A percentile compares a stretch with the other conserved stretches of the same genome.
Conservation (phyloP, 2,888 invertebrate species). For the Epsilonema sp. region DNA sequence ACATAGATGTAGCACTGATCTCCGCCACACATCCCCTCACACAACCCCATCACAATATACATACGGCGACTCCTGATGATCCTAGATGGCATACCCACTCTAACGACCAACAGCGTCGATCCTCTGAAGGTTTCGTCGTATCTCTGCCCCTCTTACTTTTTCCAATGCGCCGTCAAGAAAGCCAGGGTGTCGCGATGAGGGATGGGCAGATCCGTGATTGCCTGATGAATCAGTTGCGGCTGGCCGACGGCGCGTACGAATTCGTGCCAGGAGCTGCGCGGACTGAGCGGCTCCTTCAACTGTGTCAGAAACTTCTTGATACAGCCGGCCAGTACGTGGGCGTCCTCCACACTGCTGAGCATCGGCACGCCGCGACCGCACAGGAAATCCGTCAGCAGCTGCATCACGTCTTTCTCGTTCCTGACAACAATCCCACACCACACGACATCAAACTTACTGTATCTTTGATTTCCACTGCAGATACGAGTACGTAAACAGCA, state of each 20-base stretch:
- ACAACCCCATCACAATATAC: neutral
- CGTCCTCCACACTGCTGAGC: slow-evolving; percentile 59
- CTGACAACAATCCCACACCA: too few relatives aligned
- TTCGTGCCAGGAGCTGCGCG: slow-evolving; percentile 55
- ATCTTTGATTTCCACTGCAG: too few relatives aligned
- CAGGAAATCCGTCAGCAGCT: slow-evolving; percentile 52
- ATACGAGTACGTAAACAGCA: too few relatives aligned
- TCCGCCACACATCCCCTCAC: too few relatives aligned
- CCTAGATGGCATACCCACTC: too few relatives aligned
- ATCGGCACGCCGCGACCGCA: slow-evolving; percentile 64
- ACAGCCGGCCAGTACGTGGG: slow-evolving; percentile 74
- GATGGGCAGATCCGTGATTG: slow-evolving; percentile 61
- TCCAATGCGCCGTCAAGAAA: slow-evolving; percentile 70
- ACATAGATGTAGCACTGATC: too few relatives aligned
- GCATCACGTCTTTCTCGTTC: slow-evolving; percentile 57
- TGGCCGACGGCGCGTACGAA: slow-evolving; percentile 48
- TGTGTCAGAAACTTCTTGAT: slow-evolving; percentile 79
- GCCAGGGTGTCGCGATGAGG: slow-evolving; percentile 87
- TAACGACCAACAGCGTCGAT: too few relatives aligned
- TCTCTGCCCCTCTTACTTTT: too few relatives aligned
- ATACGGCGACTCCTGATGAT: too few relatives aligned
- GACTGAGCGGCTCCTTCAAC: slow-evolving; percentile 70
- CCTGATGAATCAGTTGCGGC: slow-evolving; percentile 34
- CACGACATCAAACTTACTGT: too few relatives aligned
- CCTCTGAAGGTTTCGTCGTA: too few relatives aligned